These are phyloP conservation scores for Xenopus tropicalis DNA, from an alignment of 2,113 vertebrate genomes.

Conservation along the genomic window DNA sequence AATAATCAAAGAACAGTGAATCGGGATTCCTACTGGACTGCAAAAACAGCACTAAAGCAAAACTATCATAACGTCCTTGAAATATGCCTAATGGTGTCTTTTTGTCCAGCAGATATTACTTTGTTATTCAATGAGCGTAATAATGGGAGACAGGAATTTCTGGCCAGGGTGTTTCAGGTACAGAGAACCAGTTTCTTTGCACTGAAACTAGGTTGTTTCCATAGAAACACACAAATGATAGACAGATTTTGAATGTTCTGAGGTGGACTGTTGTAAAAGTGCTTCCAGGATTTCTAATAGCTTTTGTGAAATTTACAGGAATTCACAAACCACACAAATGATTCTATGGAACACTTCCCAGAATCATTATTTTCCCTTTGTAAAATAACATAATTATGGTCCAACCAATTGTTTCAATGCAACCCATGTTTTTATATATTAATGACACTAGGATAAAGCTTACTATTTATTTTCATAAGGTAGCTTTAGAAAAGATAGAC, in stretches of 20 bases:
- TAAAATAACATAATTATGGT: not conserved
- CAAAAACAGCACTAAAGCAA: too few species aligned
- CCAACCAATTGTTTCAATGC: too few species aligned
- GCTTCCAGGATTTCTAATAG: conserved; percentile 58
- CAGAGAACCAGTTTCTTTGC: conserved; percentile 60
- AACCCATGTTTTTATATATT: too few species aligned
- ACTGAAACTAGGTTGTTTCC: conserved; percentile 69
- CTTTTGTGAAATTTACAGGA: conserved; percentile 56
- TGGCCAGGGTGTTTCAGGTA: conserved; percentile 48
- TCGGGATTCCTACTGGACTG: too few species aligned
- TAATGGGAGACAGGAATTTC: conserved; percentile 49
- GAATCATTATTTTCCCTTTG: not conserved
- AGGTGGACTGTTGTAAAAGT: conserved; percentile 60
- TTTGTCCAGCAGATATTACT: too few species aligned
- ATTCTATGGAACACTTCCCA: not conserved
- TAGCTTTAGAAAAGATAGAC: too few species aligned
- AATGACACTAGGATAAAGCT: too few species aligned
- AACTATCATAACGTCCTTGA: too few species aligned
- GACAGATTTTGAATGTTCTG: conserved; percentile 66
- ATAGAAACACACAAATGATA: conserved; percentile 70
- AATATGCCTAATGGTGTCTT: too few species aligned
- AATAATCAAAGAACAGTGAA: too few species aligned
- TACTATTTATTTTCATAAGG: too few species aligned
- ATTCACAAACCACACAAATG: conserved; percentile 30
- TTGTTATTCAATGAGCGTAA: not conserved